phyloP scores from a whole-genome alignment of 2,113 vertebrate species.

The Sceloporus tristichus region DNA sequence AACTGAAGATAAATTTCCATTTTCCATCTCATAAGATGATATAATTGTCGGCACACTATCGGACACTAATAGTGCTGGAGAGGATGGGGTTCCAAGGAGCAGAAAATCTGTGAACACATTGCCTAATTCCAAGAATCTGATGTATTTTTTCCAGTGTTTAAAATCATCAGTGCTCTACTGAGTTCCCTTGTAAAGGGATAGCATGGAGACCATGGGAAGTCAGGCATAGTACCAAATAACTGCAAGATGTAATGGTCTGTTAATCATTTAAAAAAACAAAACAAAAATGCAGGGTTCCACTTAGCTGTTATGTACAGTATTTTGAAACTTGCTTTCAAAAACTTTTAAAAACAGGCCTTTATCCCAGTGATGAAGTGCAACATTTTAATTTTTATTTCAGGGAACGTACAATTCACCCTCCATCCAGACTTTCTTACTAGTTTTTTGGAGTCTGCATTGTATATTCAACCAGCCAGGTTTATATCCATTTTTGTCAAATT shows the following conservation, averaged over 20 bases:
- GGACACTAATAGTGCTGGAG: constrained; percentile 40
- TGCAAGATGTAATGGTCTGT: background rate
- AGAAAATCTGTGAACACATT: constrained; percentile 33
- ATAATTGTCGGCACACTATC: constrained; percentile 43
- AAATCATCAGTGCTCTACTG: constrained; percentile 41
- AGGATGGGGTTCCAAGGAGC: constrained; percentile 47
- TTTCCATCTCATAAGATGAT: constrained; percentile 33
- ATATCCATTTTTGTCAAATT: background rate
- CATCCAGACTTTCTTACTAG: background rate
- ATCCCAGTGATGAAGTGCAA: background rate
- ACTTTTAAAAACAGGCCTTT: background rate
- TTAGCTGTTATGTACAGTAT: background rate
- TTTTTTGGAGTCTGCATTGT: background rate
- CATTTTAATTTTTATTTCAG: background rate
- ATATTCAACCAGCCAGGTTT: background rate
- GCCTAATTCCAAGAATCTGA: constrained; percentile 52
- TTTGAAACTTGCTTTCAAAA: constrained; percentile 3
- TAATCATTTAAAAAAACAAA: constrained; percentile 1
- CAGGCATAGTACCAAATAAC: constrained; percentile 21
- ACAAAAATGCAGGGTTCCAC: constrained; percentile 19
- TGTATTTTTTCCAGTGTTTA: constrained; percentile 44
- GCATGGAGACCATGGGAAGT: constrained; percentile 36
- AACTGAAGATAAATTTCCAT: constrained; percentile 37
- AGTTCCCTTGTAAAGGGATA: constrained; percentile 19
- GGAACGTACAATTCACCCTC: background rate